Evolutionary conservation across 1,140 invertebrate genomes (phyloP).

Genomic region (Epicauta chinensis): DNA sequence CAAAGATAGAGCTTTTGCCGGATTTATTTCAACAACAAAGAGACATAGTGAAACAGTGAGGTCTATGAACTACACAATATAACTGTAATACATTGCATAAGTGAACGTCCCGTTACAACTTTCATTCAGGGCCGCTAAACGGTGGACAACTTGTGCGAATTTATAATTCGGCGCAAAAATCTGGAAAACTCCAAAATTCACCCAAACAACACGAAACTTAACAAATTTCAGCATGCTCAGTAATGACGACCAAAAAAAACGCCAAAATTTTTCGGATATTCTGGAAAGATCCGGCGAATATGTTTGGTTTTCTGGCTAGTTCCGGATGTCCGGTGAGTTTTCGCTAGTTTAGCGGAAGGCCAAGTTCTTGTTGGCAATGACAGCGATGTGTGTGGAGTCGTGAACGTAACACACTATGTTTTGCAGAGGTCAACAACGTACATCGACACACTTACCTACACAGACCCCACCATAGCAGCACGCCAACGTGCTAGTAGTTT

Average conservation of each 20-base stretch:
- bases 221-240: too few relatives aligned
- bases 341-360: too few relatives aligned
- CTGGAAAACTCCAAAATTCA: too few relatives aligned
- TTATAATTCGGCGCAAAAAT: too few relatives aligned
- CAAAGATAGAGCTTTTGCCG: conserved; percentile 7
- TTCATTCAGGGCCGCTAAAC: conserved; percentile 36
- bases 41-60: conserved; percentile 11
- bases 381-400: background rate
- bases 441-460: conserved; percentile 26
- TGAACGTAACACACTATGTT: conserved; percentile 23
- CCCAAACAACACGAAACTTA: too few relatives aligned
- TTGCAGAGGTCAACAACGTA: conserved; percentile 20
- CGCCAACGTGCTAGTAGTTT: conserved; percentile 21
- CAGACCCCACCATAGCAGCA: conserved; percentile 16
- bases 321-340: too few relatives aligned
- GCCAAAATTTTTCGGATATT: too few relatives aligned
- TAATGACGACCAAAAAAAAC: too few relatives aligned
- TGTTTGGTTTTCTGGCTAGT: too few relatives aligned
- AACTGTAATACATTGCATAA: conserved; percentile 43
- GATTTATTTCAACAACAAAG: background rate
- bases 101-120: conserved; percentile 41
- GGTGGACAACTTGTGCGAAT: conserved; percentile 1
- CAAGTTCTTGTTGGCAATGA: too few relatives aligned
- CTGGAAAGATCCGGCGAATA: too few relatives aligned
- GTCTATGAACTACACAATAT: conserved; percentile 37